A percentile compares a stretch with the other conserved stretches of the same genome.
phyloP scores from a whole-genome alignment of 1,140 invertebrate species.

The Orussus abietinus region DNA sequence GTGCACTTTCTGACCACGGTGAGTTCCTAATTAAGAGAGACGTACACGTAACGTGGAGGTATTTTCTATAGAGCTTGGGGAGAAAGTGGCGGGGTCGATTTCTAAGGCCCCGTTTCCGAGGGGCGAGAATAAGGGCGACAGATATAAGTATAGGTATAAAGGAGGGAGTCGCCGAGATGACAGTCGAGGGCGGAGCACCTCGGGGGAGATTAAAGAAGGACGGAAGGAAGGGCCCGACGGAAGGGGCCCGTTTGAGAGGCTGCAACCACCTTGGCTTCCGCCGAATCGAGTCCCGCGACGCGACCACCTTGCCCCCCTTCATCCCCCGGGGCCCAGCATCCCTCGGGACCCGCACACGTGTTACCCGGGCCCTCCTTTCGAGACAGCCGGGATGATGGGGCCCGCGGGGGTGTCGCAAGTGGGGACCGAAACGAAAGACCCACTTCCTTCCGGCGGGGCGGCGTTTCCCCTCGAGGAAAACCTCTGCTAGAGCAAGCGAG shows the following conservation, averaged over 20 bases:
- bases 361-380: conserved; percentile 15
- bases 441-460: conserved; percentile 32
- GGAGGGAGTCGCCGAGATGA: conserved; percentile 12
- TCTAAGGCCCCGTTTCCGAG: too few species aligned
- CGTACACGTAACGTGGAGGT: too few species aligned
- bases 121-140: too few species aligned
- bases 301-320: conserved; percentile 39
- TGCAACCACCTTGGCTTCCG: conserved; percentile 56
- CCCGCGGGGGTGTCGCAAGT: conserved; percentile 17
- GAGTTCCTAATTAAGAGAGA: too few species aligned
- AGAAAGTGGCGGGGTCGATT: too few species aligned
- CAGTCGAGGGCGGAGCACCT: conserved; percentile 15
- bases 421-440: conserved; percentile 25
- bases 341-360: conserved; percentile 19
- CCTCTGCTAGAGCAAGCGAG: too few species aligned
- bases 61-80: too few species aligned
- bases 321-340: background rate
- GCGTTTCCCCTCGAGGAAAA: too few species aligned
- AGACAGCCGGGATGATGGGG: conserved; percentile 14
- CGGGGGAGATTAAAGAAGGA: background rate
- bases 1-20: too few species aligned
- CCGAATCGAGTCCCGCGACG: conserved; percentile 41
- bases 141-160: too few species aligned
- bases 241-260: conserved; percentile 47
- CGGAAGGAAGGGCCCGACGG: conserved; percentile 37